A percentile compares a stretch with the other conserved stretches of the same genome.
These are phyloP conservation scores for Arizona elegans DNA, from an alignment of 2,113 vertebrate genomes.

Conservation along the genomic window DNA sequence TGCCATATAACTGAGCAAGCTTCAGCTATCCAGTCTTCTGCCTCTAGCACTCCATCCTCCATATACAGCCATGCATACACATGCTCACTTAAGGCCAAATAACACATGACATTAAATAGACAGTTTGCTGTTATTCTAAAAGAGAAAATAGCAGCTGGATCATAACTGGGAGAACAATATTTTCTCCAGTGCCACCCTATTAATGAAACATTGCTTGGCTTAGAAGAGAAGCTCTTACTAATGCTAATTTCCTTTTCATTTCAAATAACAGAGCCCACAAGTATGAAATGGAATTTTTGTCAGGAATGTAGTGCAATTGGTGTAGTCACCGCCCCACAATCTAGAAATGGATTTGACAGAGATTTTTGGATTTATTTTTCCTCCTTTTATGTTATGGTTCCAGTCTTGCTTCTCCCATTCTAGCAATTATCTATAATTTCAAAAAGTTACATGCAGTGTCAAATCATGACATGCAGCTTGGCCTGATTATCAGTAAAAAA, in stretches of 20 bases:
- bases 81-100: not conserved
- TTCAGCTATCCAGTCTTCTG: rapidly evolving
- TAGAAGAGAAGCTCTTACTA: not conserved
- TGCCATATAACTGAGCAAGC: not conserved
- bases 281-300: not conserved
- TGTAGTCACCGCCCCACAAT: not conserved
- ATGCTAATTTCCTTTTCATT: not conserved
- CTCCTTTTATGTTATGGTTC: not conserved
- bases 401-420: not conserved
- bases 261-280: not conserved
- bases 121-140: not conserved
- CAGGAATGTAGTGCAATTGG: not conserved
- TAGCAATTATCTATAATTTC: not conserved
- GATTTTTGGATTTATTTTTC: not conserved
- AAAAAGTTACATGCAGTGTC: not conserved
- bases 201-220: not conserved
- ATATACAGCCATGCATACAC: not conserved
- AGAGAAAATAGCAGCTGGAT: not conserved
- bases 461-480: not conserved
- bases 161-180: not conserved
- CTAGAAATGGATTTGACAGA: not conserved
- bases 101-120: not conserved
- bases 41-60: not conserved
- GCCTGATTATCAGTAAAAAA: not conserved
- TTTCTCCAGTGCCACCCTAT: not conserved